These are phyloP conservation scores for Philaethria dido DNA, from an alignment of 2,888 invertebrate species.

Conservation along the genomic window DNA sequence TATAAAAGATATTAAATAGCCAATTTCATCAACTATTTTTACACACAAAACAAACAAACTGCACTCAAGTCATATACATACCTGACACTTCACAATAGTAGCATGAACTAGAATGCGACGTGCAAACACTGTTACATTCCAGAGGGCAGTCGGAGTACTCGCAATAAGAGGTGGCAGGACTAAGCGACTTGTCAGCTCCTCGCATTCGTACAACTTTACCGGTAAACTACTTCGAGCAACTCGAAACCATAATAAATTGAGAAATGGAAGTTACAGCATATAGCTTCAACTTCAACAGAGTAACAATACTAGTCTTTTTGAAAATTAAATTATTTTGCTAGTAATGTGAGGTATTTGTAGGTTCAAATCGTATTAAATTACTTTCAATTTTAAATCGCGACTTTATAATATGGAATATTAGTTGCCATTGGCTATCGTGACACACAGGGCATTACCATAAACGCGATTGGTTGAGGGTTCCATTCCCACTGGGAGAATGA, in stretches of 20 bases:
- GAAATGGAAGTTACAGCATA: constrained; percentile 8
- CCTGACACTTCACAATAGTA: neutral
- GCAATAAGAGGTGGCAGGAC: constrained; percentile 25
- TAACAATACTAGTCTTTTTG: neutral
- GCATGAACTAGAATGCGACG: neutral
- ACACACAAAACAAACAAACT: neutral
- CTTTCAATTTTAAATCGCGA: no score
- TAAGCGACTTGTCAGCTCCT: constrained; percentile 25
- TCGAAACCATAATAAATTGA: constrained; percentile 9
- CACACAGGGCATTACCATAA: no score
- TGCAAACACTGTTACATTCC: constrained; percentile 13
- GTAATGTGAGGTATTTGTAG: neutral
- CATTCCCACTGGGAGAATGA: no score
- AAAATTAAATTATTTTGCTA: neutral
- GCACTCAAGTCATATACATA: neutral
- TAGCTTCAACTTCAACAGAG: constrained; percentile 8
- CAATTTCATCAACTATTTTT: neutral
- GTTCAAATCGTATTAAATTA: no score
- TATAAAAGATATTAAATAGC: neutral
- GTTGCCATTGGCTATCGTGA: no score
- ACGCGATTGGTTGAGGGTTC: no score
- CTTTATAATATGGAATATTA: no score
- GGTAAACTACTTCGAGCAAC: constrained; percentile 29
- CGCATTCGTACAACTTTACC: constrained; percentile 25
- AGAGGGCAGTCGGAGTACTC: neutral